phyloP scores from a whole-genome alignment of 2,113 vertebrate species.

The Plectropomus leopardus region DNA sequence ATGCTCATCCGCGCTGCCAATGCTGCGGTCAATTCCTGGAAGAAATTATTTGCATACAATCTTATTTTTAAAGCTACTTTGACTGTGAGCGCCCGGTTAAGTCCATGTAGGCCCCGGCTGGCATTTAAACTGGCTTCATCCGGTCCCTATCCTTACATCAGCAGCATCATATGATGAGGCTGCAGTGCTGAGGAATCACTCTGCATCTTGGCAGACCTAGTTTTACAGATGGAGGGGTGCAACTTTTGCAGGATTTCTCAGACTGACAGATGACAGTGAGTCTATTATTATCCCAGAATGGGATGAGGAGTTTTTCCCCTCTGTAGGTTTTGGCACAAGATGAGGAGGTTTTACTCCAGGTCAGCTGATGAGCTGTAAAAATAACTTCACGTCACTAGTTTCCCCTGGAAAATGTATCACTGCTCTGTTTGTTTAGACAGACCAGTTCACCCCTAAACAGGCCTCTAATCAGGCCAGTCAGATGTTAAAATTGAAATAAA shows the following conservation, averaged over 20 bases:
- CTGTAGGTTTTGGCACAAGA: conserved; percentile 2
- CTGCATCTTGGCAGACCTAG: conserved; percentile 6
- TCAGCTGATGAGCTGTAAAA: conserved; percentile 55
- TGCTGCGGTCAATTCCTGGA: not conserved
- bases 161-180: conserved; percentile 69
- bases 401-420: not conserved
- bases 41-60: not conserved
- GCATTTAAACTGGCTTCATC: conserved; percentile 69
- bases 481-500: no score
- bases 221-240: not conserved
- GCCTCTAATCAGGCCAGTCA: not conserved
- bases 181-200: conserved; percentile 48
- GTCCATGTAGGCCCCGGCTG: conserved; percentile 53
- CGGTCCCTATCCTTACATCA: conserved; percentile 69
- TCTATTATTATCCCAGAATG: not conserved
- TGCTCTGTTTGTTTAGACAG: not conserved
- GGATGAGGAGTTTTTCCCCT: conserved; percentile 1
- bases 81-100: not conserved
- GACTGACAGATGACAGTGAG: not conserved
- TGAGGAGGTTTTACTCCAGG: conserved; percentile 24
- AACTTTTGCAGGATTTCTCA: not conserved
- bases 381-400: conserved; percentile 34
- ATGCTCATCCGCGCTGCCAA: not conserved
- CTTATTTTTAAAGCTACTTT: not conserved
- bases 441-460: no score